Base-by-base conservation (phyloP, 1,140 invertebrate genomes). In the Anoplophora glabripennis region DNA sequence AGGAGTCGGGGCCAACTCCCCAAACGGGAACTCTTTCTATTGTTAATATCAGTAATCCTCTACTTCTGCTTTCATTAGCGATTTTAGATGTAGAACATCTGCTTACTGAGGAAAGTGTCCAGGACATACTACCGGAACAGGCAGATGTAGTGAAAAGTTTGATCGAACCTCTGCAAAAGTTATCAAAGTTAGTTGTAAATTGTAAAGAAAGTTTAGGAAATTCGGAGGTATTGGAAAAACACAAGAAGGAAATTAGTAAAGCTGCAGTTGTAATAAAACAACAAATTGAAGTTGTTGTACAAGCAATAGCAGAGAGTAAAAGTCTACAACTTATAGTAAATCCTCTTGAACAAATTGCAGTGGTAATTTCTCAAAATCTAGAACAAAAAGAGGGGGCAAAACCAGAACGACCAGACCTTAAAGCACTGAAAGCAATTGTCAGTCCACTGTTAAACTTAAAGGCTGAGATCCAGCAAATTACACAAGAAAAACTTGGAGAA, bases 111-210 rank as follows among this genome's bases (percentile, higher is more conserved):
- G 33, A 14, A 9, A 18, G 11, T 40, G 37, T 15, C 4, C 35
- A 58, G 21, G 41, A 54, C 36, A 41, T 63, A 18, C 34, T 44
- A 49, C 17, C 12, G 5, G 38, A 54, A 17, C 14, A 46, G 10
- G 9, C 48, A 40, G 38, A 63, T 12, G 54, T 51, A 34, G 9
- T 54, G 14, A 44, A 14, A 15, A 7, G 11, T 14, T 18, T 65
- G 5, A 47, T 55, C 7, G 33, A 40, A 45, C 35, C 55, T 17
- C 14, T 65, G 17, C 40, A 51, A 28, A 44, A 65, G 38, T 46
- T 65, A 38, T 14, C 56, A 21, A 17, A 37, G 12, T 41, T 53
- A 12, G 7, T 59, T 15, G 53, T 53, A 7, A 21, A 57, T 12
- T 9, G 40, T 9, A 59, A 44, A 14, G 46, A 64, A 28, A 47